phyloP scores from a whole-genome alignment of 2,888 invertebrate genomes.

The Sturmia bella region DNA sequence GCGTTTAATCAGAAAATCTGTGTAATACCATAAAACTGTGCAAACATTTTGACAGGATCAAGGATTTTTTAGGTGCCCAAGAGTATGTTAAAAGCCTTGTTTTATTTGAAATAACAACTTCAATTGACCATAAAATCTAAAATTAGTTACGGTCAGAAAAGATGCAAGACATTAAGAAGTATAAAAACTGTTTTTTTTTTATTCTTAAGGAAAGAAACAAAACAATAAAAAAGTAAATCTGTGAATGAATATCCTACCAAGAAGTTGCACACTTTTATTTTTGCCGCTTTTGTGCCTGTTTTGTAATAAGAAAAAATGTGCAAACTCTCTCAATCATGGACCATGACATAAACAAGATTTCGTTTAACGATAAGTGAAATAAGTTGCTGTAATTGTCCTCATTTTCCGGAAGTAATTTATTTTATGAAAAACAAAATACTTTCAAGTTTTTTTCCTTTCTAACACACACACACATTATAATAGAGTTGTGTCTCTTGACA shows the following conservation, averaged over 20 bases:
- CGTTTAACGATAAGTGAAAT: neutral
- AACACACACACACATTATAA: slow-evolving; percentile 6
- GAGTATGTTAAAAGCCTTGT: neutral
- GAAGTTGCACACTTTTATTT: slow-evolving; percentile 61
- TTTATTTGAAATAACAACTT: slow-evolving; percentile 28
- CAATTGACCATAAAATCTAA: slow-evolving; percentile 65
- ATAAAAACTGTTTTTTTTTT: slow-evolving; percentile 9
- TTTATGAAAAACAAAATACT: slow-evolving; percentile 8
- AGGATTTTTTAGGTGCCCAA: slow-evolving; percentile 42
- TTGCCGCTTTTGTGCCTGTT: slow-evolving; percentile 50
- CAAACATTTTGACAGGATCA: slow-evolving; percentile 69
- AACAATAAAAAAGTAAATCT: slow-evolving; percentile 18
- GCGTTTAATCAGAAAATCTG: slow-evolving; percentile 61
- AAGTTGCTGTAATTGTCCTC: slow-evolving; percentile 24
- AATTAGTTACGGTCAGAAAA: slow-evolving; percentile 62
- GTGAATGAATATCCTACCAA: slow-evolving; percentile 38
- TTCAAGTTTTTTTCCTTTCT: neutral
- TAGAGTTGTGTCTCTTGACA: slow-evolving; percentile 39
- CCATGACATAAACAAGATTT: slow-evolving; percentile 35
- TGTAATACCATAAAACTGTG: slow-evolving; percentile 39
- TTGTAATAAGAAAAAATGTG: neutral
- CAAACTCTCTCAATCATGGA: slow-evolving; percentile 34
- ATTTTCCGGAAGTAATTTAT: slow-evolving; percentile 62
- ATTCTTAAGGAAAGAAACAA: slow-evolving; percentile 1
- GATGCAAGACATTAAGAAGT: slow-evolving; percentile 16